Percentiles rank a stretch among this genome's conserved stretches.
phyloP scores from a whole-genome alignment of 1,140 invertebrate genomes.

The Marisa cornuarietis region DNA sequence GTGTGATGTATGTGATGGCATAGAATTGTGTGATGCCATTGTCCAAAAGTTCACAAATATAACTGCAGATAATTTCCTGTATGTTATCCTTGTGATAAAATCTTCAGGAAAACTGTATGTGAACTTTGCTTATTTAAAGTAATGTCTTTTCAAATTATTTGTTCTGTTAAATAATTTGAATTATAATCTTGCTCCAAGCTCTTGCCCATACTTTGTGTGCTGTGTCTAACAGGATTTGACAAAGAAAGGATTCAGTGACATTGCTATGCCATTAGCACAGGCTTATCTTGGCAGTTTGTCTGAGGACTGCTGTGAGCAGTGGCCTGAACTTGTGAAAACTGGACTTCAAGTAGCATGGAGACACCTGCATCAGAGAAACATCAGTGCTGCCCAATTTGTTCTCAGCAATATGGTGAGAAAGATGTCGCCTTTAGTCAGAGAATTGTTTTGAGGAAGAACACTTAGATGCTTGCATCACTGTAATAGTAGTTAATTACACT shows the following conservation, averaged over 20 bases:
- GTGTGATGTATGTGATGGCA: too few species aligned
- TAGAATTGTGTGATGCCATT: too few species aligned
- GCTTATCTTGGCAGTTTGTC: constrained; percentile 27
- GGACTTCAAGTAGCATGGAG: constrained; percentile 25
- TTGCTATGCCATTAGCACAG: constrained; percentile 47
- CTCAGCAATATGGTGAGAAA: constrained; percentile 40
- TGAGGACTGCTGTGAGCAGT: constrained; percentile 8
- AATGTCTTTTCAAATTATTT: not conserved
- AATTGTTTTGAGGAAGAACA: not conserved
- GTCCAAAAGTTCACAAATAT: not conserved
- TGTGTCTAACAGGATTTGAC: constrained; percentile 41
- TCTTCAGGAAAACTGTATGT: too few species aligned
- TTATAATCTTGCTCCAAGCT: too few species aligned
- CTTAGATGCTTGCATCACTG: not conserved
- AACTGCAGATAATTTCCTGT: not conserved
- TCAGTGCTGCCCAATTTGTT: constrained; percentile 33
- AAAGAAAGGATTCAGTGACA: constrained; percentile 41
- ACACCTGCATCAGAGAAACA: constrained; percentile 31
- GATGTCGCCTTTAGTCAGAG: not conserved
- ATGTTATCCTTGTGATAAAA: not conserved
- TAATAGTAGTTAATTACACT: not conserved
- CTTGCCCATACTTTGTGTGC: not conserved
- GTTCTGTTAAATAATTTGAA: not conserved
- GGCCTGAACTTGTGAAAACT: constrained; percentile 24
- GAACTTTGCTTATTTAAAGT: too few species aligned